Evolutionary conservation across 2,888 invertebrate species (phyloP), one percentile per base, ranked within the genome.

Genomic region (Perizoma flavofasciatum): DNA sequence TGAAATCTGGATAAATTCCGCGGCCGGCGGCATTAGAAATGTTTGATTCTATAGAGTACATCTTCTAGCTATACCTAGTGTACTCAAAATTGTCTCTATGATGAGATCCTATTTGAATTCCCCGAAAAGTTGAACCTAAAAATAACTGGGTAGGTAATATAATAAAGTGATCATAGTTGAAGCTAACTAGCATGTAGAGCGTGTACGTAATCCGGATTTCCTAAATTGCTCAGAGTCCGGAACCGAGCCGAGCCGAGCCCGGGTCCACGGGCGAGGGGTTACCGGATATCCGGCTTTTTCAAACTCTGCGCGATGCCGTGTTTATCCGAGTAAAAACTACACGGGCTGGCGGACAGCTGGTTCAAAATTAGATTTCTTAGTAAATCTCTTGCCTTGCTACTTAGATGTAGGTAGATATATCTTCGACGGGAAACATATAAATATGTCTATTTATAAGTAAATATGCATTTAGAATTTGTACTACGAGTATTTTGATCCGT

Each of bases 171-270:
- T 46, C 11, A 54, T 48, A 55, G 47, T 45, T 11, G 37, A 53
- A 46, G 41, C 48, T 41, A 46, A 43, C 54, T 58, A 54, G n/a
- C 57, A 53, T 53, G 59, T 52, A 62, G 54, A 49, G 54, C 58
- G 55, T 55, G 57, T 53, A 65, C 55, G 62, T 67, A 61, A 67
- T 61, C 55, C 68, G 68, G 68, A 68, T 65, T 65, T 68, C 68
- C 66, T 63, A 61, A 66, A 68, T 68, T 55, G 66, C 43, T 49
- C 35, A 11, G 37, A 48, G 56, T 49, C 56, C 50, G 58, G 56
- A 49, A 50, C 11, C 9, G 9, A 10, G 22, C 6, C 11, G 9
- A 33, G 6, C 5, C 11, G 43, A 32, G 44, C 6, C 8, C 37
- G 43, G 35, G 44, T 7, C 8, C 37, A 39, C 22, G 52, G 43